Conservation (phyloP, 2,113 vertebrate species). For the Neodontobutis hainanensis region DNA sequence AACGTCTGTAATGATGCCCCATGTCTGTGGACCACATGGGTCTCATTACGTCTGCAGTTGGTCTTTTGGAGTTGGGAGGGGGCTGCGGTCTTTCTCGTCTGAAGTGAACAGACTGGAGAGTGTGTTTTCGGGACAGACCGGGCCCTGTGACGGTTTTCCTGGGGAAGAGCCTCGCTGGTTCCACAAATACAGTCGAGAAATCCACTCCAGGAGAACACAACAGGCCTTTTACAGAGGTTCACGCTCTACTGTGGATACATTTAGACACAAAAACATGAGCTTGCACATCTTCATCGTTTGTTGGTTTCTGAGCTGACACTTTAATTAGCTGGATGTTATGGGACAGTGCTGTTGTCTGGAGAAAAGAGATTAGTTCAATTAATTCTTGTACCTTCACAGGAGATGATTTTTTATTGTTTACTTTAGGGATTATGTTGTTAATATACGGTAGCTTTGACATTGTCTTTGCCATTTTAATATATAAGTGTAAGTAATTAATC, state of each 20-base stretch:
- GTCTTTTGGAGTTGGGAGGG: background rate
- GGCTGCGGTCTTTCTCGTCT: conserved; percentile 12
- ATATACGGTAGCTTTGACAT: background rate
- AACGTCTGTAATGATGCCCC: conserved; percentile 16
- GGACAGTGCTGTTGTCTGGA: conserved; percentile 1
- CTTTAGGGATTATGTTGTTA: background rate
- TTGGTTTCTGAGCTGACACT: conserved; percentile 20
- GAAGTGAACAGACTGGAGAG: conserved; percentile 65
- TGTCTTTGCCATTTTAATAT: too few relatives aligned
- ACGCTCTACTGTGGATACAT: background rate
- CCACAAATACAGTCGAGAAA: conserved; percentile 68
- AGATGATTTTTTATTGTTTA: background rate
- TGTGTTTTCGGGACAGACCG: conserved; percentile 61
- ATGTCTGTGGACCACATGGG: conserved; percentile 54
- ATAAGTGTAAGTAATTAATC: too few relatives aligned
- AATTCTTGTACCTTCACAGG: background rate
- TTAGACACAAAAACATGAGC: conserved; percentile 16
- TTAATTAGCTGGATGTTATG: conserved; percentile 27
- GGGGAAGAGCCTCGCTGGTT: conserved; percentile 64
- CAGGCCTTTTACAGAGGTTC: conserved; percentile 43
- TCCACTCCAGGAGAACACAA: conserved; percentile 62
- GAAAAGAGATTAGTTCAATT: background rate
- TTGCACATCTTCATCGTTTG: background rate
- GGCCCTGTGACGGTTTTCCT: conserved; percentile 61
- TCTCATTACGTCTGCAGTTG: conserved; percentile 46